Evolutionary conservation across 2,797 vertebrate genomes (phyloP).

Genomic region (Pseudochirops corinnae): DNA sequence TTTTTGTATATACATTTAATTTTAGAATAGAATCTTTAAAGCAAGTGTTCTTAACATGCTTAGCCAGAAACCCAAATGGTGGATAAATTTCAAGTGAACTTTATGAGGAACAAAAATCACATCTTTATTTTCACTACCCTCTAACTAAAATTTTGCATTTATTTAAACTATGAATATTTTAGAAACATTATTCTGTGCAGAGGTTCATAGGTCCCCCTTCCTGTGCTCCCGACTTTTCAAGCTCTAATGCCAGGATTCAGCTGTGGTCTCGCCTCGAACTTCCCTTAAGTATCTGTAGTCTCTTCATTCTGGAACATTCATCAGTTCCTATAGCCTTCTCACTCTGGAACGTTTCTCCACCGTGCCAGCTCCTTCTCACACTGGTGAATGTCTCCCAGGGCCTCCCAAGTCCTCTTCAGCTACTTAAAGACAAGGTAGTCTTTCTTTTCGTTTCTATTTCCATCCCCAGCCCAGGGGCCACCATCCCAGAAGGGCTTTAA

Average conservation of each 20-base stretch:
- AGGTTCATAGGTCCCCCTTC: neutral
- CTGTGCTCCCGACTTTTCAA: neutral
- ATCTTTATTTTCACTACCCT: neutral
- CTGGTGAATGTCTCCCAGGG: neutral
- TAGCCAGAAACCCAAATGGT: neutral
- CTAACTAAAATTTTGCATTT: neutral
- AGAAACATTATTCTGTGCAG: neutral
- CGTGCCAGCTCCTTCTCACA: neutral
- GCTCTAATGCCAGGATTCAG: neutral
- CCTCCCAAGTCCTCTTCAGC: neutral
- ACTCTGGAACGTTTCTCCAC: neutral
- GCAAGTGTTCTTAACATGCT: neutral
- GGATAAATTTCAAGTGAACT: neutral
- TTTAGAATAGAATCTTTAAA: neutral
- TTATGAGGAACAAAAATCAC: neutral
- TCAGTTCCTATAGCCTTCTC: neutral
- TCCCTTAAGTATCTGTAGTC: neutral
- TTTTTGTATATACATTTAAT: neutral
- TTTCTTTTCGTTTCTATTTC: neutral
- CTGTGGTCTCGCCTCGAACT: neutral
- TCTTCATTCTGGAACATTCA: neutral
- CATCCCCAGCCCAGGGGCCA: neutral
- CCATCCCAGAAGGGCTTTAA: neutral
- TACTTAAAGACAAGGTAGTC: neutral
- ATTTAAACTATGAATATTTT: neutral